Evolutionary conservation across 64 coral and sea anemone species (phyloP).

Genomic region (Catalaphyllia jardinei): DNA sequence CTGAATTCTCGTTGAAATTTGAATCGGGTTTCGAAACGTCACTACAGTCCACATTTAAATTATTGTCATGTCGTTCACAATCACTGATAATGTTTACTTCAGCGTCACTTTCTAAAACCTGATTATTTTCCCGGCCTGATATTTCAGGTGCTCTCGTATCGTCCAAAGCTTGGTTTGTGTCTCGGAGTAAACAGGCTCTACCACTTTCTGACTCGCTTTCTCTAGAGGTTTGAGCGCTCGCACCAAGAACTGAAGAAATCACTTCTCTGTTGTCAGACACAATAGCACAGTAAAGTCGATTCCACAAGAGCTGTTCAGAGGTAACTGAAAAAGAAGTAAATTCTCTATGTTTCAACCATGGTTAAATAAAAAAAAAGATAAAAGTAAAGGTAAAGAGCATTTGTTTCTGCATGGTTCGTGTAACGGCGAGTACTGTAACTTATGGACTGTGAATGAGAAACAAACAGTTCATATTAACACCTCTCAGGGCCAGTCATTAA

Average conservation of each 20-base stretch:
- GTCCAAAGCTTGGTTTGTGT: background rate
- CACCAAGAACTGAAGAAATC: constrained; percentile 40
- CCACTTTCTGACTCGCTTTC: background rate
- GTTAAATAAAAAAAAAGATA: no score
- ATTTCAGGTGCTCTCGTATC: background rate
- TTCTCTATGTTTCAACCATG: no score
- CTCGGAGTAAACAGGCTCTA: background rate
- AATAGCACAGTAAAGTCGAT: constrained; percentile 84
- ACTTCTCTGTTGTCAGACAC: constrained; percentile 72
- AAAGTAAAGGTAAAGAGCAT: background rate
- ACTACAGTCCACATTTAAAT: background rate
- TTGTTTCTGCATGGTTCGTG: no score
- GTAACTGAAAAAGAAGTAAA: constrained; percentile 14
- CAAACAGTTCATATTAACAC: no score
- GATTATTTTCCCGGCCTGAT: background rate
- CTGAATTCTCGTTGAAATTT: background rate
- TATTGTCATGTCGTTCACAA: background rate
- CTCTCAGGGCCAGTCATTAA: no score
- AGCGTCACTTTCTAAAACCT: background rate
- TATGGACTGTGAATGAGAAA: no score
- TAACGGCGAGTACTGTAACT: no score
- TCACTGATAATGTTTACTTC: background rate
- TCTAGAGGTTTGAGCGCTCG: background rate
- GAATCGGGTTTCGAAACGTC: no score
- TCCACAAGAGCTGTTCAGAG: constrained; percentile 69